Base-by-base conservation (phyloP, 2,888 invertebrate species). In the Cryptosula pallasiana region DNA sequence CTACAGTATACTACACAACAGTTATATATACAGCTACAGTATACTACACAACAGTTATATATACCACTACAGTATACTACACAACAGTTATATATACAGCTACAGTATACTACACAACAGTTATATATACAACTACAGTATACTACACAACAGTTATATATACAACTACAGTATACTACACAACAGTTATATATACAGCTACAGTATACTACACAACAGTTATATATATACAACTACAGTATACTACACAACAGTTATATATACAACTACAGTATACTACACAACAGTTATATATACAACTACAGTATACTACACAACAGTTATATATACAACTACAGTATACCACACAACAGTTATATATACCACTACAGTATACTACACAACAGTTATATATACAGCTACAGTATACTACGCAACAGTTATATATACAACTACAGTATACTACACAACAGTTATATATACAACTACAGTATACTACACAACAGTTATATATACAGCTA, bases 311-410 rank as follows among this genome's bases (percentile, higher is more conserved):
- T 95, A 93, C 36, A 94, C n/a, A 76, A 16, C 13, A 75, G 45
- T 13, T 45, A 45, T 5, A 45, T 45, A 45, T 20, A 45, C 5
- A 20, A 20, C 20, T 5, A 45, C 45, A 45, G 45, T 45, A n/a
- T n/a, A n/a, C n/a, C n/a, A n/a, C n/a, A n/a, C n/a, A n/a, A n/a
- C n/a, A n/a, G n/a, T n/a, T n/a, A n/a, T n/a, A n/a, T n/a, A n/a
- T n/a, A n/a, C n/a, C 95, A 98, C 95, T 85, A 88, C 77, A 71
- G 78, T 75, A 35, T 83, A 91, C 85, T 95, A 93, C 36, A 94
- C n/a, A 76, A 16, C 13, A 75, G 45, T 13, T 45, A 45, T 5
- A 45, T 45, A 45, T 20, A 45, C 5, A 20, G 45, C 20, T 5
- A 45, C 45, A 45, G 45, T 45, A n/a, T n/a, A n/a, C 85, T 95